Percentiles rank a stretch among this genome's conserved stretches.
Conservation (phyloP, 2,888 invertebrate species). For the Amphipyra berbera region DNA sequence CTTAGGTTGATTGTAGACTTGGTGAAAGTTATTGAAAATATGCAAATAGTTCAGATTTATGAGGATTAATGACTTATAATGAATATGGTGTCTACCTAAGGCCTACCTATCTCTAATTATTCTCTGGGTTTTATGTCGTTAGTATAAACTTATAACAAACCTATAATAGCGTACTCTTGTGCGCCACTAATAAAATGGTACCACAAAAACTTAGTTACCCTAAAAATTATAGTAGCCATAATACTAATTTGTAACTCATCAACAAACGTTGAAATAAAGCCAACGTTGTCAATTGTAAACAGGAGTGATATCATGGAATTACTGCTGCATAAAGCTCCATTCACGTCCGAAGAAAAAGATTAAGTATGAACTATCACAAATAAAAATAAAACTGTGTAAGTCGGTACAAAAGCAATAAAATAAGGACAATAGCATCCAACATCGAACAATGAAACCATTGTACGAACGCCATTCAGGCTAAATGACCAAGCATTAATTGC, state of each 20-base stretch:
- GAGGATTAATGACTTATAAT: no score
- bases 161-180: no score
- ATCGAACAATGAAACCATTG: conserved; percentile 53
- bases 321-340: conserved; percentile 23
- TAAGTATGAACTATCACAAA: conserved; percentile 33
- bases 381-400: conserved; percentile 44
- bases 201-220: no score
- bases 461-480: conserved; percentile 57
- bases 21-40: conserved; percentile 17
- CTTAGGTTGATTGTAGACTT: conserved; percentile 26
- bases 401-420: conserved; percentile 41
- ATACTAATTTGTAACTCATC: not conserved
- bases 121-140: no score
- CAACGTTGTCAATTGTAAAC: conserved; percentile 9
- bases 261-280: not conserved
- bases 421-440: conserved; percentile 60
- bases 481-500: conserved; percentile 72
- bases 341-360: conserved; percentile 31
- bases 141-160: no score
- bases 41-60: no score
- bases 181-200: no score
- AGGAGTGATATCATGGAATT: conserved; percentile 20
- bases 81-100: not conserved
- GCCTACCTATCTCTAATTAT: not conserved
- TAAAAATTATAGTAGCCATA: no score